A percentile compares a stretch with the other conserved stretches of the same genome.
phyloP scores from a whole-genome alignment of 2,888 invertebrate genomes.

The Dione juno region DNA sequence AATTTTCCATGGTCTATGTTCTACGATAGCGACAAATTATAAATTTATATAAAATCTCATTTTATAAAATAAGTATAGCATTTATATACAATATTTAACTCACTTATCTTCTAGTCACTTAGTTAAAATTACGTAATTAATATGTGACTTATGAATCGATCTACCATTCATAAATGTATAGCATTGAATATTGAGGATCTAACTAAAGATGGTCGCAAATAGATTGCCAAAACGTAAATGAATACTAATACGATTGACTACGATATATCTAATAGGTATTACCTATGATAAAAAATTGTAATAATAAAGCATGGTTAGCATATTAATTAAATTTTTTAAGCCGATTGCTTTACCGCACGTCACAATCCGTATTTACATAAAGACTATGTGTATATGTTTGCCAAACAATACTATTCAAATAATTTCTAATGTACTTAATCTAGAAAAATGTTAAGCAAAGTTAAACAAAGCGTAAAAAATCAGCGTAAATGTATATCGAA shows the following conservation, averaged over 20 bases:
- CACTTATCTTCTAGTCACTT: background rate
- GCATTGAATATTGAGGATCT: background rate
- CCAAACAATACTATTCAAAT: background rate
- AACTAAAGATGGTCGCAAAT: slow-evolving; percentile 27
- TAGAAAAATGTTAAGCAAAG: background rate
- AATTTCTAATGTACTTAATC: background rate
- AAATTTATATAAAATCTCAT: background rate
- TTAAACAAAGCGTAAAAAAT: background rate
- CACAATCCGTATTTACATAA: slow-evolving; percentile 47
- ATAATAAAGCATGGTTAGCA: slow-evolving; percentile 59
- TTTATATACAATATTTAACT: background rate
- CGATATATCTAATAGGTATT: slow-evolving; percentile 27
- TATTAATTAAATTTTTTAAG: slow-evolving; percentile 68
- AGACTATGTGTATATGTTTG: background rate
- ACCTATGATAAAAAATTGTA: slow-evolving; percentile 59
- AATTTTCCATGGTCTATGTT: too few relatives aligned
- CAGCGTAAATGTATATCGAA: background rate
- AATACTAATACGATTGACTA: slow-evolving; percentile 45
- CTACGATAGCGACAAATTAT: background rate
- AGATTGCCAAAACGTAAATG: slow-evolving; percentile 44
- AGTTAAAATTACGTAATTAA: slow-evolving; percentile 3
- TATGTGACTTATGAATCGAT: slow-evolving; percentile 12
- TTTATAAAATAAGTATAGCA: background rate
- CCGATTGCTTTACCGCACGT: slow-evolving; percentile 68
- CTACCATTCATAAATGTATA: slow-evolving; percentile 7